phyloP scores from a whole-genome alignment of 2,797 vertebrate species.

The Liparis tanakae region DNA sequence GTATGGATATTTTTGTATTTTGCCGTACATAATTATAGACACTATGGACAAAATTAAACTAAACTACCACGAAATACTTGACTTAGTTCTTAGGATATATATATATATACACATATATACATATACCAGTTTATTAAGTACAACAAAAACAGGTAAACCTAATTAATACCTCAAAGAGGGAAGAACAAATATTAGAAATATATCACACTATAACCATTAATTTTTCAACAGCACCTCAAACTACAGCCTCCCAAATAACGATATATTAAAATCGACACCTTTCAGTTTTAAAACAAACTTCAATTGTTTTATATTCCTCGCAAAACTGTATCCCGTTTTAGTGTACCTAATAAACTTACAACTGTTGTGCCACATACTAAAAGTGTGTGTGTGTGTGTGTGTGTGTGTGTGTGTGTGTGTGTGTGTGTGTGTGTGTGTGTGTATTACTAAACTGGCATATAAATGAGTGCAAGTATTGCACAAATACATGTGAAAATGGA shows the following conservation, averaged over 20 bases:
- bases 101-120: not conserved
- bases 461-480: not conserved
- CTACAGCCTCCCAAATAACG: not conserved
- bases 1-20: not conserved
- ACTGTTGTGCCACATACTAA: not conserved
- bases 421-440: not conserved
- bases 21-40: not conserved
- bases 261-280: not conserved
- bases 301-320: not conserved
- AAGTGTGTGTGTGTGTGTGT: not conserved
- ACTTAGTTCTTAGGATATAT: not conserved
- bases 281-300: not conserved
- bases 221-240: conserved; percentile 13
- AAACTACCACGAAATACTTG: not conserved
- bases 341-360: not conserved
- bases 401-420: not conserved
- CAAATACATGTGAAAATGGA: not conserved
- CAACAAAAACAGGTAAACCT: not conserved
- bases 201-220: not conserved
- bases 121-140: not conserved
- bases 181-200: not conserved
- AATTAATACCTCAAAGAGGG: not conserved
- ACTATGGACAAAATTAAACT: not conserved
- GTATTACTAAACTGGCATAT: not conserved
- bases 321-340: not conserved